These are phyloP conservation scores for Oreortyx pictus DNA, from an alignment of 2,797 vertebrate genomes.

Conservation along the genomic window DNA sequence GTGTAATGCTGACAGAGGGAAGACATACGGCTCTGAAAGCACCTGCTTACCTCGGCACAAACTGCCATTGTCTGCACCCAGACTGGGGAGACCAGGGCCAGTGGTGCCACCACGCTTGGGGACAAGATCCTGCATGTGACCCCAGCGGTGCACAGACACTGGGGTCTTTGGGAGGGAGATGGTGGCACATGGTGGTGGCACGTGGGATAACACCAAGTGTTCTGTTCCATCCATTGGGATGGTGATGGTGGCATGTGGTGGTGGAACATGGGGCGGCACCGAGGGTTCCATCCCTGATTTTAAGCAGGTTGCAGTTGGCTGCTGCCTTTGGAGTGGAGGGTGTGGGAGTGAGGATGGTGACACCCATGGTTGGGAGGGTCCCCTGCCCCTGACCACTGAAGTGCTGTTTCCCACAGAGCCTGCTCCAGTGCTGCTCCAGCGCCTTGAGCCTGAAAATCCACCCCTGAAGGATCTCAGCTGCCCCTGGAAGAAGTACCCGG, in stretches of 20 bases:
- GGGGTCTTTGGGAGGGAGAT: background rate
- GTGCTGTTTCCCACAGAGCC: constrained; percentile 81
- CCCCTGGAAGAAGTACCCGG: constrained; percentile 88
- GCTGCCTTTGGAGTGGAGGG: background rate
- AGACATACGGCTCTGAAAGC: constrained; percentile 84
- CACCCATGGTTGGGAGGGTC: rapidly evolving
- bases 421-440: constrained; percentile 88
- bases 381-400: rapidly evolving
- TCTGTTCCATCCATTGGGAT: too few relatives aligned
- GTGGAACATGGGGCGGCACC: too few relatives aligned
- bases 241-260: too few relatives aligned
- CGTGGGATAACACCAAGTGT: background rate
- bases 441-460: constrained; percentile 80
- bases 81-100: background rate
- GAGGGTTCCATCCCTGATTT: background rate
- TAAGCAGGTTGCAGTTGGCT: rapidly evolving
- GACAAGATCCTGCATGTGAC: rapidly evolving
- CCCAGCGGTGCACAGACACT: rapidly evolving
- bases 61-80: constrained; percentile 59
- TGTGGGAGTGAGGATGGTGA: background rate
- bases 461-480: constrained; percentile 83
- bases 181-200: background rate
- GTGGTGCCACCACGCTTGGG: rapidly evolving
- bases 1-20: constrained; percentile 91
- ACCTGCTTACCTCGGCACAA: constrained; percentile 91